Conservation (phyloP, 1,140 invertebrate genomes). For the Temnothorax curvispinosus region DNA sequence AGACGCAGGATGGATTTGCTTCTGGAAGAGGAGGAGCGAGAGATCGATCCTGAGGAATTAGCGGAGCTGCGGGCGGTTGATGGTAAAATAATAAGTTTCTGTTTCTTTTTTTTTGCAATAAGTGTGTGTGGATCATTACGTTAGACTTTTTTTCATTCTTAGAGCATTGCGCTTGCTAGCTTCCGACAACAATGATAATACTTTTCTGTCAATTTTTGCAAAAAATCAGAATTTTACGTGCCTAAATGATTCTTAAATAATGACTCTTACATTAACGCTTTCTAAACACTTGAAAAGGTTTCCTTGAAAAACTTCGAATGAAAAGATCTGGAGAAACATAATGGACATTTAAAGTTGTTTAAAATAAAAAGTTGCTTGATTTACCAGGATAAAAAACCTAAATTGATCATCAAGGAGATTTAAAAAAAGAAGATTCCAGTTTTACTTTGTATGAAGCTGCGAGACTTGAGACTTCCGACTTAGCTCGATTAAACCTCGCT, state of each 20-base stretch:
- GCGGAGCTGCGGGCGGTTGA: slow-evolving; percentile 60
- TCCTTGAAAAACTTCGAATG: not conserved
- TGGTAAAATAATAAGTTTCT: slow-evolving; percentile 54
- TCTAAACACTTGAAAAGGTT: not conserved
- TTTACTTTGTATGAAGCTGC: not conserved
- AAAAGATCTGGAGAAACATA: not conserved
- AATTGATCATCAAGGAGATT: not conserved
- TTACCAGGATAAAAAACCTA: not conserved
- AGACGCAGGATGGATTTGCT: slow-evolving; percentile 60
- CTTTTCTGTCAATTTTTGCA: not conserved
- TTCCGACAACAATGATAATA: not conserved
- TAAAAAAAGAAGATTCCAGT: not conserved
- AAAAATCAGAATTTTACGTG: not conserved
- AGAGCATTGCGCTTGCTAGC: not conserved
- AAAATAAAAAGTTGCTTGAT: not conserved
- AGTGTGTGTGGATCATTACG: not conserved
- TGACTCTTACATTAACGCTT: not conserved
- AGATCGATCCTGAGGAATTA: slow-evolving; percentile 50
- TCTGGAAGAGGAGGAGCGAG: slow-evolving; percentile 60
- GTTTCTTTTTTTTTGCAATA: not conserved
- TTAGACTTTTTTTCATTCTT: not conserved
- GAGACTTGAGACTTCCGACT: not conserved
- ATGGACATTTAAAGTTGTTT: not conserved
- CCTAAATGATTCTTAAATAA: not conserved
- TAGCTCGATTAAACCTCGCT: slow-evolving; percentile 10